Evolutionary conservation across 1,140 invertebrate genomes (phyloP), one percentile per base, ranked within the genome.

Genomic region (Lordiphosa clarofinis): DNA sequence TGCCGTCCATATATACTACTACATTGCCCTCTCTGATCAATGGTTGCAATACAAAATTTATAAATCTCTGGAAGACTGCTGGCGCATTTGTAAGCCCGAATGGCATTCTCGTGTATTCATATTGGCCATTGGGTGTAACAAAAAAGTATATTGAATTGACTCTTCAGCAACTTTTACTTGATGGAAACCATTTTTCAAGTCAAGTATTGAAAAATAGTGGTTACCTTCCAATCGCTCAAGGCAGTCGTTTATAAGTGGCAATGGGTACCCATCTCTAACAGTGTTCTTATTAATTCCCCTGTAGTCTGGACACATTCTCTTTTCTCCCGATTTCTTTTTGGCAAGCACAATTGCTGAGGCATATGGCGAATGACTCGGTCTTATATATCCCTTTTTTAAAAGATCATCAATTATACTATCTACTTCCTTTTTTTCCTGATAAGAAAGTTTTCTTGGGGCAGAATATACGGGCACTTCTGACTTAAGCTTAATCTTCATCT

Each of bases 251-350:
- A 43, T 28, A 11, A 43, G 2, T 7, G n/a, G 42, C 11, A 28
- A 6, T 5, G 21, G 21, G n/a, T 43, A 21, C 5, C 21, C 21
- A 21, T 42, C 15, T 21, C 21, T 9, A 21, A 21, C 8, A 10
- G 21, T 42, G 4, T 19, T 21, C 4, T 21, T 42, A 21, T 10
- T 42, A 10, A 42, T 10, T 10, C 21, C 21, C 6, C 39, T 42
- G 8, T 19, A 42, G 15, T 47, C 24, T 35, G 4, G 6, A 9
- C 31, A 47, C 8, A 15, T 13, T 15, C 28, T 4, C 12, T 33
- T 48, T 6, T 46, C 43, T 13, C 24, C 24, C n/a, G 43, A 24
- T 33, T 47, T 47, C 12, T 47, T 35, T 8, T 13, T 47, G 8
- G 31, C 44, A 33, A 47, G 12, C 3, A 47, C 44, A 13, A 46